Evolutionary conservation across 2,888 invertebrate genomes (phyloP), one percentile per base, ranked within the genome.

Genomic region (Cryptocephalus primarius): DNA sequence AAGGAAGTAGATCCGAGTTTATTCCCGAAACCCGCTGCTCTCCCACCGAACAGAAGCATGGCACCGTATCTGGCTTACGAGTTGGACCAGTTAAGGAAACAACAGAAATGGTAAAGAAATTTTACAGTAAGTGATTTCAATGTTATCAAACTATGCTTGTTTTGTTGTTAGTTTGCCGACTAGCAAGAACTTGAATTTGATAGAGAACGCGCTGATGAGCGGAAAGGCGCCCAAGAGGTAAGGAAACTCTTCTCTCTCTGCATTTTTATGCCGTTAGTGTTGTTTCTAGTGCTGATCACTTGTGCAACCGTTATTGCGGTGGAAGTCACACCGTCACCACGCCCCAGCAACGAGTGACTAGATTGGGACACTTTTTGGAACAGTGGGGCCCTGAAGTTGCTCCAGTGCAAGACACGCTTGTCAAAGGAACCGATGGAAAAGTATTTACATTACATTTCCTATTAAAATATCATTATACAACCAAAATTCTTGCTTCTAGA

Each of bases 281-380:
- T 22, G 22, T 22, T 22, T 57, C 39, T 48, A 66, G 65, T 1
- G 61, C 62, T 38, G 71, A 72, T 54, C 72, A 82, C 56, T 61
- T 81, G 1, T 80, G 81, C 63, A 83, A 80, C 65, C 81, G 88
- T 1, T 87, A 86, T 64, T 85, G 85, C 54, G 88, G 88, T 31
- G 88, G 88, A 1, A 80, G 81, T 48, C 87, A 88, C 64, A 88
- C 88, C 1, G 69, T 76, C 9, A 81, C 84, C 12, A 83, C 82
- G 1, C 78, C 84, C 0, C 79, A 80, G 49, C 86, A 86, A 61
- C 76, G 83, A 51, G 78, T 84, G n/a, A 75, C 78, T 9, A 70
- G 80, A 8, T 62, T 76, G 41, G 82, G 82, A 0, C 80, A 83
- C 65, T 82, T 80, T 66, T 63, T 80, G 48, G 76, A 74, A 57